Base-by-base conservation (phyloP, 2,888 invertebrate genomes). In the Falcaria lacertinaria region DNA sequence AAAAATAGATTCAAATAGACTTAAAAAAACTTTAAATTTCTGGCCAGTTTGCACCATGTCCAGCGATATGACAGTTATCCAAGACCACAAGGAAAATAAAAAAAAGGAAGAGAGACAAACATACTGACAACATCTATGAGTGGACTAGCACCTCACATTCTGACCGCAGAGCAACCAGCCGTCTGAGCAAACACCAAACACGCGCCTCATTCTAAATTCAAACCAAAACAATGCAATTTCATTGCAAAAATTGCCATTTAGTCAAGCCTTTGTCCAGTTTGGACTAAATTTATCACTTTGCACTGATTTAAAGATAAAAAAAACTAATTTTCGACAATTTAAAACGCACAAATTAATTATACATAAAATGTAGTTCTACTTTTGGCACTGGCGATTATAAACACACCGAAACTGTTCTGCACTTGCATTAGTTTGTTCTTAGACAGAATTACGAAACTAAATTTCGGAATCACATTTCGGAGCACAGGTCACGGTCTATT, bases 101-200 rank as follows among this genome's bases (percentile, higher is more conserved):
- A 69, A 63, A 53, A 53, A 65, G 65, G 58, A 48, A 53, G 56
- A 63, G 60, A 76, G 61, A 66, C 50, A 75, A 69, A 66, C 88
- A 85, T 87, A 89, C 89, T 87, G 79, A 86, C 88, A 89, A 89
- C 87, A 88, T 80, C 80, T 80, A 86, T 60, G 70, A 72, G 70
- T 69, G 74, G 54, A 62, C 62, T 74, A 74, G 67, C 80, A 49
- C 67, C 89, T 88, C 85, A 90, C 90, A 89, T 89, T 89, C 76
- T 90, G 89, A 60, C 90, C 87, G 61, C 90, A 90, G 51, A 87
- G 84, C 49, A 84, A 69, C 83, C 88, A 87, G 55, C 90, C 84
- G 54, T 91, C 91, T 4, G 90, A 81, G 67, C 91, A 91, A 4
- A 90, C 90, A 36, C 90, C 90, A 41, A 91, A 88, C 19, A 91